These are phyloP conservation scores for Hydra vulgaris DNA, from an alignment of 30 jellyfish, hydroid and myxozoan genomes.

Conservation along the genomic window DNA sequence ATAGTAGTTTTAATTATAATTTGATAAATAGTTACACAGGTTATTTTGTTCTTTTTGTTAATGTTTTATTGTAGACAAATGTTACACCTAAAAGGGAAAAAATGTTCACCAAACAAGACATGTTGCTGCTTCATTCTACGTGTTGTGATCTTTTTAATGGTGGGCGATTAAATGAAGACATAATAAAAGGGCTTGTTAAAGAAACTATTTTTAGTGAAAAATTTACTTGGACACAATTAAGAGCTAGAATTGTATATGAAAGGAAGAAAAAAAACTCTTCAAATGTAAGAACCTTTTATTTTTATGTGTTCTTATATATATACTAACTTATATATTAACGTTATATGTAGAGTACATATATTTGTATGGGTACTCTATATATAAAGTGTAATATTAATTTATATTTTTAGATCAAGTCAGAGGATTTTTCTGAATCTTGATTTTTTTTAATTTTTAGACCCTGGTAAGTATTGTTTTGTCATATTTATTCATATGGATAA, in stretches of 20 bases:
- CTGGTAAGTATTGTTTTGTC: too few species aligned
- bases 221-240: background rate
- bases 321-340: too few species aligned
- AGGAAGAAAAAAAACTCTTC: background rate
- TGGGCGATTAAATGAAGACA: background rate
- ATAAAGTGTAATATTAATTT: too few species aligned
- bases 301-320: too few species aligned
- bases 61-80: background rate
- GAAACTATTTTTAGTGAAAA: background rate
- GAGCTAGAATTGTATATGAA: background rate
- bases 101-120: background rate
- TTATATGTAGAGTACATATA: too few species aligned
- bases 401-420: too few species aligned
- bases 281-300: background rate
- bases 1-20: background rate
- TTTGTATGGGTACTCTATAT: too few species aligned
- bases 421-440: too few species aligned
- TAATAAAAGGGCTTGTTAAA: background rate
- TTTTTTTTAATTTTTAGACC: too few species aligned
- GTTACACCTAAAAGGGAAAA: background rate
- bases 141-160: background rate
- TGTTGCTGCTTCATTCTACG: background rate
- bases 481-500: too few species aligned
- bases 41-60: background rate
- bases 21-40: background rate